These are phyloP conservation scores for Philhelius pedissequus DNA, from an alignment of 2,888 invertebrate species.

Conservation along the genomic window DNA sequence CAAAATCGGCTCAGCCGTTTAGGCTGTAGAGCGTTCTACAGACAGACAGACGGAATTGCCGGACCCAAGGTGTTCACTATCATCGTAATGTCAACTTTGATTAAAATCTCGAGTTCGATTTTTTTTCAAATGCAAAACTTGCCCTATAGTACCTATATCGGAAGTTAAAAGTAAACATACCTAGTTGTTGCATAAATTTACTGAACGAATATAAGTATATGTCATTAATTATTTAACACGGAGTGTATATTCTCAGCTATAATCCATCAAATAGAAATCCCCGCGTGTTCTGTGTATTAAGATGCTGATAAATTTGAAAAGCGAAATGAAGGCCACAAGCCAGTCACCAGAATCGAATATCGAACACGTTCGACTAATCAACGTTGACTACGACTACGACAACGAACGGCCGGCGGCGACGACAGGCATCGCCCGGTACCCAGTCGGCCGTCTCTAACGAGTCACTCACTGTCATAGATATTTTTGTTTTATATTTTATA, in stretches of 20 bases:
- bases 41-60: no score
- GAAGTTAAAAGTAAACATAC: no score
- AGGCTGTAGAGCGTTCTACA: no score
- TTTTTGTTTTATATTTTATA: background rate
- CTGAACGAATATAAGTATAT: no score
- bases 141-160: no score
- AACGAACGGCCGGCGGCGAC: background rate
- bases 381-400: background rate
- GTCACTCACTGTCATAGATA: conserved; percentile 22
- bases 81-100: no score
- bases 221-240: background rate
- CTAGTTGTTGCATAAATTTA: no score
- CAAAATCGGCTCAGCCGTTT: no score
- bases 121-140: no score
- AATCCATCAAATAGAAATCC: background rate
- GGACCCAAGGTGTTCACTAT: no score
- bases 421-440: background rate
- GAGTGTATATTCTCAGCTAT: conserved; percentile 22
- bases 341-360: conserved; percentile 38
- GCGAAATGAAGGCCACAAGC: conserved; percentile 24
- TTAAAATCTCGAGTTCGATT: no score
- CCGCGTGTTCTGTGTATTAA: background rate
- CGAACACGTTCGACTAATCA: conserved; percentile 10
- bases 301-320: background rate
- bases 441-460: conserved; percentile 7